Conservation (phyloP, 2,888 invertebrate species). For the Exocentrus adspersus region DNA sequence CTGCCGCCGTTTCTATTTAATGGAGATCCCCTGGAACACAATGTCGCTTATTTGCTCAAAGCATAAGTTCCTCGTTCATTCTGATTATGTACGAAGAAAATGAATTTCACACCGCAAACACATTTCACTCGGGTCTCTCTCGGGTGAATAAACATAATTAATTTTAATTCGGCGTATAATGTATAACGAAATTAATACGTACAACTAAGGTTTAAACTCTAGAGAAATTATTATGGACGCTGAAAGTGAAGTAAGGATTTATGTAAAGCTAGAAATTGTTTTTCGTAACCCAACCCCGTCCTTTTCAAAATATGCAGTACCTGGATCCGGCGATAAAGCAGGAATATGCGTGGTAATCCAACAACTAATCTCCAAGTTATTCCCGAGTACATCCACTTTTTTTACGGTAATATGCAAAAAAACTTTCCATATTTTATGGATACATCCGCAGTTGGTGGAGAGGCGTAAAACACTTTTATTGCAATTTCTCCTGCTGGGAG, state of each 20-base stretch:
- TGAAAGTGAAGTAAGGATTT: too few relatives aligned
- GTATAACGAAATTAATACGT: slow-evolving; percentile 1
- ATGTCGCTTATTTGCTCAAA: slow-evolving; percentile 19
- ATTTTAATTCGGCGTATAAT: slow-evolving; percentile 17
- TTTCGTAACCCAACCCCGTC: background rate
- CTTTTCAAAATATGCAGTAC: background rate
- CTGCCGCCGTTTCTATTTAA: slow-evolving; percentile 14
- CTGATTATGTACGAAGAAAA: slow-evolving; percentile 1
- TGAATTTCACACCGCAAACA: slow-evolving; percentile 16
- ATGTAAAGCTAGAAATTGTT: too few relatives aligned
- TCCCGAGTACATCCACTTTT: slow-evolving; percentile 16
- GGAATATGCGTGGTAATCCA: background rate
- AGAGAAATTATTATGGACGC: too few relatives aligned
- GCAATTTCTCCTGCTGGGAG: slow-evolving; percentile 7
- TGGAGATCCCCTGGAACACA: slow-evolving; percentile 15
- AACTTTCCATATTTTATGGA: slow-evolving; percentile 25
- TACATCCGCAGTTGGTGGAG: slow-evolving; percentile 21
- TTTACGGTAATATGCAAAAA: slow-evolving; percentile 18
- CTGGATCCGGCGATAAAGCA: background rate
- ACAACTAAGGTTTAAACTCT: background rate
- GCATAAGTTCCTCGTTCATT: slow-evolving; percentile 11
- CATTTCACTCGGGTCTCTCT: slow-evolving; percentile 6
- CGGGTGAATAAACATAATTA: slow-evolving; percentile 20
- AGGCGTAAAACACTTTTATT: slow-evolving; percentile 23
- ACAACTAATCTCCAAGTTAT: slow-evolving; percentile 19